phyloP scores from a whole-genome alignment of 2,797 vertebrate species.

The Scolopax rusticola region DNA sequence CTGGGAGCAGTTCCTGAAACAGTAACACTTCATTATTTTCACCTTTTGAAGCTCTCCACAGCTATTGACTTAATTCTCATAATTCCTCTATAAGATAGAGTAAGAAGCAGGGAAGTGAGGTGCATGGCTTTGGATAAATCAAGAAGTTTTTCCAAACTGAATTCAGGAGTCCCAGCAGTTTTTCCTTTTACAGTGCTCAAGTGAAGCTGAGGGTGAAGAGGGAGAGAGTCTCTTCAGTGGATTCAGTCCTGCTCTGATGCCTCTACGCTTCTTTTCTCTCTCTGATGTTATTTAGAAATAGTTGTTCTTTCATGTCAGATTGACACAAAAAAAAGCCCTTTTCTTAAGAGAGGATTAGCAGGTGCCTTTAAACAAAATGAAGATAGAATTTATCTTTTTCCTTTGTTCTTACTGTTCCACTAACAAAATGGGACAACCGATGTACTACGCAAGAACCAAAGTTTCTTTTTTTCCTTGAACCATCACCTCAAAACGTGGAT shows the following conservation, averaged over 20 bases:
- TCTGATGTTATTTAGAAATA: neutral
- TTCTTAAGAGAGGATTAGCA: neutral
- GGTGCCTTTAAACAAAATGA: neutral
- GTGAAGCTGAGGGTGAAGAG: neutral
- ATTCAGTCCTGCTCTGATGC: neutral
- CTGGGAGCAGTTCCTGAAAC: neutral
- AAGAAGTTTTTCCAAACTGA: neutral
- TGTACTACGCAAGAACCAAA: neutral
- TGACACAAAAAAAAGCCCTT: neutral
- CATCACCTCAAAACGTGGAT: neutral
- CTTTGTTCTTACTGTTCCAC: neutral
- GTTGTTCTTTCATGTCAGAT: neutral
- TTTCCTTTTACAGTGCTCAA: neutral
- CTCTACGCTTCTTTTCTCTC: neutral
- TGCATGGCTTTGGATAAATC: neutral
- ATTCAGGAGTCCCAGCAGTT: neutral
- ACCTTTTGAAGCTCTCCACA: neutral
- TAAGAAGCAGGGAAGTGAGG: neutral
- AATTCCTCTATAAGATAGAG: neutral
- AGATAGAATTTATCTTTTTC: neutral
- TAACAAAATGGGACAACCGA: neutral
- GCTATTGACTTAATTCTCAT: neutral
- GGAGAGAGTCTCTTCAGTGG: neutral
- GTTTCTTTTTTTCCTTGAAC: conserved; percentile 17
- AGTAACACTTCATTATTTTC: conserved; percentile 6